A percentile compares a stretch with the other conserved stretches of the same genome.
phyloP scores from a whole-genome alignment of 2,797 vertebrate species.

The Sebastes hopkinsi region DNA sequence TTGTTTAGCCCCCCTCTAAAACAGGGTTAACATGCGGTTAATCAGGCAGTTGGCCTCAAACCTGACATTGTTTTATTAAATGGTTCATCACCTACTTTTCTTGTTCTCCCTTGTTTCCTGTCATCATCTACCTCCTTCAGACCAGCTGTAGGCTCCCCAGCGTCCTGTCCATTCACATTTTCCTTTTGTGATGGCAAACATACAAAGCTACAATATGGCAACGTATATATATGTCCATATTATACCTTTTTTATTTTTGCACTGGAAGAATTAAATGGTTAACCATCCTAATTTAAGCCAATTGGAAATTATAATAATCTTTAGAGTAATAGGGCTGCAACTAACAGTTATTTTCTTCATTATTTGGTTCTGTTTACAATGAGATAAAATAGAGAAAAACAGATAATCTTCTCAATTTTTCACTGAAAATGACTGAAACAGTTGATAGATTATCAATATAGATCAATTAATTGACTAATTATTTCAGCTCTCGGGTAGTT shows the following conservation, averaged over 20 bases:
- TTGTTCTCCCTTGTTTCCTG: neutral
- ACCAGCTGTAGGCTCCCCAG: no score
- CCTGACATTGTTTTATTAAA: constrained; percentile 22
- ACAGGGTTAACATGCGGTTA: constrained; percentile 39
- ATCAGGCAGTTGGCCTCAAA: constrained; percentile 27
- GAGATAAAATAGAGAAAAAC: neutral
- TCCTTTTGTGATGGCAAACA: neutral
- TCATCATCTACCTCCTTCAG: neutral
- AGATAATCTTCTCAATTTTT: fast-evolving
- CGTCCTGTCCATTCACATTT: neutral
- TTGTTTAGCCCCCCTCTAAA: constrained; percentile 18
- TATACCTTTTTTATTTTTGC: neutral
- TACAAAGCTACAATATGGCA: neutral
- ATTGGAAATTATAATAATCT: neutral
- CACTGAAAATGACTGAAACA: neutral
- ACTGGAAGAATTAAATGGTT: neutral
- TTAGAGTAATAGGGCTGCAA: neutral
- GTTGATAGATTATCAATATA: neutral
- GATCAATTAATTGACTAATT: neutral
- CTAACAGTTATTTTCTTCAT: neutral
- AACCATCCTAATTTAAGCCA: neutral
- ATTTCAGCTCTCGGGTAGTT: neutral
- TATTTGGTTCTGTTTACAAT: no score
- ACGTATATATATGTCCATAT: neutral
- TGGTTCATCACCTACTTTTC: constrained; percentile 3